Conservation (phyloP, 2,797 vertebrate genomes). For the Catharus ustulatus region DNA sequence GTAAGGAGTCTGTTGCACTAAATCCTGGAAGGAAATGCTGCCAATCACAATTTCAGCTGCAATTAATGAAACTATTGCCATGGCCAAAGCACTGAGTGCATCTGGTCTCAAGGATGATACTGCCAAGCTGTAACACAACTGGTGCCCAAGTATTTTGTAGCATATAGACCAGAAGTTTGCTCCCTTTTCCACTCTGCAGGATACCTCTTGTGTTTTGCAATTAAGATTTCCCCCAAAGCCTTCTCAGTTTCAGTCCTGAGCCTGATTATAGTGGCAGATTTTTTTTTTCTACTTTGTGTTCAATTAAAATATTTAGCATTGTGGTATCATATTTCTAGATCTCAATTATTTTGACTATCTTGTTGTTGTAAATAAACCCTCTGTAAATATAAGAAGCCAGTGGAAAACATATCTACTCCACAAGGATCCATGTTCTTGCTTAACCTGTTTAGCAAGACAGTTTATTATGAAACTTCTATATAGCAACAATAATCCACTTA, state of each 20-base stretch:
- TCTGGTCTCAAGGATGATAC: background rate
- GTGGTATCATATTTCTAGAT: background rate
- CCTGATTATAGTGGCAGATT: background rate
- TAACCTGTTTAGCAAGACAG: background rate
- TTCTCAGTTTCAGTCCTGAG: background rate
- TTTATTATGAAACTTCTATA: background rate
- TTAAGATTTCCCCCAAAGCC: conserved; percentile 45
- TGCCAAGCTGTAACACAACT: background rate
- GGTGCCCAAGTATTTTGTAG: background rate
- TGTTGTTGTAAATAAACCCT: conserved; percentile 45
- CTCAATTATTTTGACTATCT: conserved; percentile 18
- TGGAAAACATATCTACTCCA: background rate
- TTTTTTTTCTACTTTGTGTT: conserved; percentile 41
- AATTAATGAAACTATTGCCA: background rate
- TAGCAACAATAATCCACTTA: background rate
- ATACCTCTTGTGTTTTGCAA: conserved; percentile 25
- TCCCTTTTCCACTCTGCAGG: background rate
- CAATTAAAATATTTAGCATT: conserved; percentile 48
- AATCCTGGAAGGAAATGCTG: background rate
- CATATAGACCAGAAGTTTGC: background rate
- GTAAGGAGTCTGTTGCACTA: background rate
- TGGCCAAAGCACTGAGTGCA: background rate
- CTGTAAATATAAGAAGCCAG: background rate
- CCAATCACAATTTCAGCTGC: background rate
- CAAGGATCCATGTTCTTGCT: background rate